Conservation (phyloP, 2,888 invertebrate genomes). For the Stenotaenia linearis region DNA sequence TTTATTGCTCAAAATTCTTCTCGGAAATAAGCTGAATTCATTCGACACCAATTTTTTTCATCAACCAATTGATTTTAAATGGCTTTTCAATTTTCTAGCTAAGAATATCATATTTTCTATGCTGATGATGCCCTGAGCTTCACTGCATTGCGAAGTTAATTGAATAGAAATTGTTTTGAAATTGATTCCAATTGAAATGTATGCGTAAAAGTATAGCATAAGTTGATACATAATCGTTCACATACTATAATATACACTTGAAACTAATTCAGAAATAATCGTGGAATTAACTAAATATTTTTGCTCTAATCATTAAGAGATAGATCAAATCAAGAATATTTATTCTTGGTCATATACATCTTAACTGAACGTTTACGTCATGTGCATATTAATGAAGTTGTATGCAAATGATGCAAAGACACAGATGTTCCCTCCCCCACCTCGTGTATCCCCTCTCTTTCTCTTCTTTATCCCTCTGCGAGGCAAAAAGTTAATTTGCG, state of each 20-base stretch:
- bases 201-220: no score
- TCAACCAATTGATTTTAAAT: not conserved
- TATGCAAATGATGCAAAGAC: constrained; percentile 1
- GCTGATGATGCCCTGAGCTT: not conserved
- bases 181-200: no score
- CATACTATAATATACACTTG: no score
- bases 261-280: no score
- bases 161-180: no score
- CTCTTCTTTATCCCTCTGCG: not conserved
- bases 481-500: constrained; percentile 21
- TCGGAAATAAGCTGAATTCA: constrained; percentile 9
- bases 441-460: not conserved
- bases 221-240: no score
- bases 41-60: not conserved
- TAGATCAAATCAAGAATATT: no score
- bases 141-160: not conserved
- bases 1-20: constrained; percentile 13
- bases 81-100: not conserved
- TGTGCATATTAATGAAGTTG: constrained; percentile 5
- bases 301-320: no score
- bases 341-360: not conserved
- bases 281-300: no score
- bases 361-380: not conserved
- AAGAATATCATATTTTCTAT: not conserved
- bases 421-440: constrained; percentile 21